These are phyloP conservation scores for Meganola albula DNA, from an alignment of 2,888 invertebrate species.

Conservation along the genomic window DNA sequence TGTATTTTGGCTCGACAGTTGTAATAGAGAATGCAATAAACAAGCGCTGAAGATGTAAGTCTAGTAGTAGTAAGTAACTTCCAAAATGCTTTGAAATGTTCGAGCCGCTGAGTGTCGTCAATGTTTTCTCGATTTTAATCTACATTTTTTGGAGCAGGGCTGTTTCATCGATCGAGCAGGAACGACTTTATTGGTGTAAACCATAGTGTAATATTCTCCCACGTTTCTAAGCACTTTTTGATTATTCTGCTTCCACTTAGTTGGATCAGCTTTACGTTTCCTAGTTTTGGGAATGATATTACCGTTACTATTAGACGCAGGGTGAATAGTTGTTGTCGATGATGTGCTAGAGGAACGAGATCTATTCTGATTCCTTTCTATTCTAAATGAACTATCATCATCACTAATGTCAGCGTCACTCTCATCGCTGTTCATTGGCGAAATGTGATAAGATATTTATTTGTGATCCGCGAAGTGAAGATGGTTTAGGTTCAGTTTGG, in stretches of 20 bases:
- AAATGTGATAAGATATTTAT: conserved; percentile 4
- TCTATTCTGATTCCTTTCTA: neutral
- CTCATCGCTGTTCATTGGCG: conserved; percentile 4
- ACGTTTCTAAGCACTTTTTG: too few species aligned
- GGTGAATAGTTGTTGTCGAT: neutral
- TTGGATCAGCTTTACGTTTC: neutral
- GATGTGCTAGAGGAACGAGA: neutral
- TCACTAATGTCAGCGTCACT: conserved; percentile 5
- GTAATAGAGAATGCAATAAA: too few species aligned
- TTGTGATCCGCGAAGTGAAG: too few species aligned
- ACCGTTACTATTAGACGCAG: neutral
- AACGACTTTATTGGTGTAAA: too few species aligned
- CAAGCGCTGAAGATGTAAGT: too few species aligned
- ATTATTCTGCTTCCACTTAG: too few species aligned
- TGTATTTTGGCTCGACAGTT: conserved; percentile 5
- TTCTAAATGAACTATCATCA: conserved; percentile 1
- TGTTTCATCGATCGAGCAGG: too few species aligned
- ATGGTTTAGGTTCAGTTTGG: too few species aligned
- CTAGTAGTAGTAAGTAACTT: conserved; percentile 3
- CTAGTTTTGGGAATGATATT: neutral
- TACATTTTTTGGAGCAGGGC: conserved; percentile 2
- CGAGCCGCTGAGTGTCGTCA: neutral
- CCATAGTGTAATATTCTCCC: too few species aligned
- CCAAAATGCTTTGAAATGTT: conserved; percentile 9
- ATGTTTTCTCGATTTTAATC: conserved; percentile 1